A percentile compares a stretch with the other conserved stretches of the same genome.
Evolutionary conservation across 2,113 vertebrate species (phyloP).

Genomic region (Columba livia): DNA sequence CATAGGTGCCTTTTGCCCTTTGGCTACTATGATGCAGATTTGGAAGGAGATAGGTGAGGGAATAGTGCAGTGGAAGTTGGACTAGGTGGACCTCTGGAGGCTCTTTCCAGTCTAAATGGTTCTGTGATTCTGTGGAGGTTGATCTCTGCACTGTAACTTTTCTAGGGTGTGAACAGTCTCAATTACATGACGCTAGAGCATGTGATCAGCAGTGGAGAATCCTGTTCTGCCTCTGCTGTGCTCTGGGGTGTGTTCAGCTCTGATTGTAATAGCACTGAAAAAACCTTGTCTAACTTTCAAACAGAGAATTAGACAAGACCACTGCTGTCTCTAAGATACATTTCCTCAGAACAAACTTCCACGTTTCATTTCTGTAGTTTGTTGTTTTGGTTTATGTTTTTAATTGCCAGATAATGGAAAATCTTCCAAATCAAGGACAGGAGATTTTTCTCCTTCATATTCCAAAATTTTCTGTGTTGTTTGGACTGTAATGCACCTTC

Average conservation of each 20-base stretch:
- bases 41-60: accelerated
- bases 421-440: neutral
- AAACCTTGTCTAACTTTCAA: neutral
- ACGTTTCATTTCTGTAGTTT: neutral
- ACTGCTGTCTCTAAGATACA: neutral
- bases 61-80: neutral
- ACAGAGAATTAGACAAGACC: too few species aligned
- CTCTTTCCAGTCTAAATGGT: neutral
- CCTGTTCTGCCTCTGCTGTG: neutral
- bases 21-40: neutral
- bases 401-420: neutral
- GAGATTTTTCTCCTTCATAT: neutral
- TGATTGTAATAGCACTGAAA: neutral
- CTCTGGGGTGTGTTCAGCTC: neutral
- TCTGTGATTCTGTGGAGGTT: neutral
- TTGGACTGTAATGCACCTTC: neutral
- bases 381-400: neutral
- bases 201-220: neutral
- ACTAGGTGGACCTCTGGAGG: neutral
- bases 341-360: neutral
- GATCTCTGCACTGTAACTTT: neutral
- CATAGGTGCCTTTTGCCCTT: neutral
- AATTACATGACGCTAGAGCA: neutral
- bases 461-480: neutral
- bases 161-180: neutral